Evolutionary conservation across 2,888 invertebrate genomes (phyloP), one percentile per base, ranked within the genome.

Genomic region (Agapostemon virescens): DNA sequence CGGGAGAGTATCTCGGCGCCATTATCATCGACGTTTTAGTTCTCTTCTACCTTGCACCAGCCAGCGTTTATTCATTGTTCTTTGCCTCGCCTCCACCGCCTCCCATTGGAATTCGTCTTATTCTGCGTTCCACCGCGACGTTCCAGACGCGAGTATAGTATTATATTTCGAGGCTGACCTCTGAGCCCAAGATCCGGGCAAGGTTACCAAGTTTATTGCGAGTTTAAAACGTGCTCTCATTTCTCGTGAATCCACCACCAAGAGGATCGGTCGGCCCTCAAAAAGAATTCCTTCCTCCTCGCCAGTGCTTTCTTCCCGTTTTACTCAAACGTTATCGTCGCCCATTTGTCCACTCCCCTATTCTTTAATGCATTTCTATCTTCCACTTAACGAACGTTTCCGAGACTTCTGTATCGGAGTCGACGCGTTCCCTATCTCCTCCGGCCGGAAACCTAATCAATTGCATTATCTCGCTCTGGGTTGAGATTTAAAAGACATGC

Each of bases 141-240:
- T 61, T 66, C 55, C 74, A 55, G 72, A 69, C 74, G 30, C 74
- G 67, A 66, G 55, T 26, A 33, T 82, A 52, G 78, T 84, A 81
- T 84, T 81, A 75, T 81, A 82, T 86, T 87, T 87, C 85, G 84
- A 78, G 77, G 82, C 83, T 89, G 88, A 89, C 88, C 88, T 84
- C 85, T 73, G 40, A 49, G 81, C 79, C 74, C 84, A 75, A 81
- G 82, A 84, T 85, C 80, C 86, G 85, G 83, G 83, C 88, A 87
- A 89, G 89, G 88, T 88, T 89, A 89, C 84, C 83, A 79, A 83
- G 83, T 89, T 89, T 87, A 88, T 86, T 87, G 84, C 88, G 82
- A 88, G 85, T 88, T 87, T 83, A 83, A 80, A 85, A 88, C 86
- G 84, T 82, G 88, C 88, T 88, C 86, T 86, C 77, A 83, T 86